Evolutionary conservation across 2,797 vertebrate species (phyloP), one percentile per base, ranked within the genome.

Genomic region (Scleropages formosus): DNA sequence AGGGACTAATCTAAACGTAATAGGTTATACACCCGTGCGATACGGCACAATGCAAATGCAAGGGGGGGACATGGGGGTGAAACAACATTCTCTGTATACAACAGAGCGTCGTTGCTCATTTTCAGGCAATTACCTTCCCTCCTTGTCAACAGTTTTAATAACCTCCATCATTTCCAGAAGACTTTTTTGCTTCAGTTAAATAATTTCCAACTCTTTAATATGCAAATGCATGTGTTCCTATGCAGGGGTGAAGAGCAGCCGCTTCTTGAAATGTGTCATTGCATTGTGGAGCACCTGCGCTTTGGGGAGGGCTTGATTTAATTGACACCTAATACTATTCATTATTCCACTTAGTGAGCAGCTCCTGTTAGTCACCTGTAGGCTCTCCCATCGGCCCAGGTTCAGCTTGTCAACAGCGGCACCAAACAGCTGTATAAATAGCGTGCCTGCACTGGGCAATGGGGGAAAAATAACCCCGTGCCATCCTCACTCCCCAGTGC

Each of bases 301-400:
- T 90, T 96, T 91, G 85, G 87, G 90, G 94, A 93, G 87, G 93
- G 94, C 93, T 95, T 95, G 94, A 95, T 96, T 96, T 96, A 97
- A 98, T 95, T 96, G 97, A 97, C 95, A 98, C 94, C 96, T 96
- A 94, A 96, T 96, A 95, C 93, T 94, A 93, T 94, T 98, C 95
- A 98, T 98, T 99, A 98, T 99, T 99, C 97, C 96, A 98, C 96
- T 96, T 96, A 95, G 93, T 98, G 96, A 98, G 91, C 95, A 96
- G 93, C 7, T 6, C 93, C 95, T 94, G 95, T 95, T 96, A 96
- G 95, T 95, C 96, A 96, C 95, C 95, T 96, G 94, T 95, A 93
- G 94, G 92, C 92, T 88, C 89, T 92, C 90, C 87, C 89, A 89
- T 87, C 88, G 89, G 89, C 78, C 90, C 69, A 86, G 80, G 88